phyloP scores from a whole-genome alignment of 2,888 invertebrate genomes.

The Platerodrilus igneus region DNA sequence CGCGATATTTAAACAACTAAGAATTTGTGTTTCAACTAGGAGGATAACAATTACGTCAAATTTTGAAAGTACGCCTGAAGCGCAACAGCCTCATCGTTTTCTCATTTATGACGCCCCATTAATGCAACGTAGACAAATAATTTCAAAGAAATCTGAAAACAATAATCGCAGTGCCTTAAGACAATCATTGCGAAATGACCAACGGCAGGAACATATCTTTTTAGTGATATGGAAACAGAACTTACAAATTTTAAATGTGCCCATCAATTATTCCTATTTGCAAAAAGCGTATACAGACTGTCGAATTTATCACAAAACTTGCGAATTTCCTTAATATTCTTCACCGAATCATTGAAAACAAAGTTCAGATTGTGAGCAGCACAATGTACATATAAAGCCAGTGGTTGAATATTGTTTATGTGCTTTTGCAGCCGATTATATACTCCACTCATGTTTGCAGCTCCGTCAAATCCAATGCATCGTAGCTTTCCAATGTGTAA shows the following conservation, averaged over 20 bases:
- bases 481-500: constrained; percentile 1
- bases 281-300: too few relatives aligned
- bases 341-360: too few relatives aligned
- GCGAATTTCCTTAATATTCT: too few relatives aligned
- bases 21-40: background rate
- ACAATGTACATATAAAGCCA: too few relatives aligned
- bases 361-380: too few relatives aligned
- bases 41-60: background rate
- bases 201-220: constrained; percentile 2
- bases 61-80: background rate
- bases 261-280: too few relatives aligned
- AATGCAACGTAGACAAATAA: background rate
- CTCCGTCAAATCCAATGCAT: background rate
- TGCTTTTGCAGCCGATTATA: too few relatives aligned
- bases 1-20: background rate
- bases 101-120: background rate
- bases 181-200: constrained; percentile 1
- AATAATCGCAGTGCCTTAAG: background rate
- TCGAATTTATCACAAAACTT: too few relatives aligned
- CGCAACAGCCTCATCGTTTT: background rate
- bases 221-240: too few relatives aligned
- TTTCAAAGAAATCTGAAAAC: constrained; percentile 1
- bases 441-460: too few relatives aligned
- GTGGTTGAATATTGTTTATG: too few relatives aligned
- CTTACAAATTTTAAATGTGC: too few relatives aligned